Conservation (phyloP, 1,140 invertebrate species). For the Galendromus occidentalis region DNA sequence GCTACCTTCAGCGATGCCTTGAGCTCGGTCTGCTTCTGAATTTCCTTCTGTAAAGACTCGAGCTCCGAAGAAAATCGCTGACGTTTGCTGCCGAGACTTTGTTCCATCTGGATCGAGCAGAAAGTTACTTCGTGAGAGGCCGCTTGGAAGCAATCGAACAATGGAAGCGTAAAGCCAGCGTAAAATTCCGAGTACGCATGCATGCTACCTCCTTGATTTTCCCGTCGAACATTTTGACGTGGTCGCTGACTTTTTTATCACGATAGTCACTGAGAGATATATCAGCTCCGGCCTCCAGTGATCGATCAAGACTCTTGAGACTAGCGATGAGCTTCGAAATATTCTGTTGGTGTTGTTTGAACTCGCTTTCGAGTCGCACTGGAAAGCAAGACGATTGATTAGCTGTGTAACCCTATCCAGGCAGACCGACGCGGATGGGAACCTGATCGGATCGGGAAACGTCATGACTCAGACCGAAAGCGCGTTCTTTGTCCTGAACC, state of each 20-base stretch:
- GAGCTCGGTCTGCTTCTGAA: not conserved
- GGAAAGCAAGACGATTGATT: not conserved
- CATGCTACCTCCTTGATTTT: not conserved
- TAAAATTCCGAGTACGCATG: not conserved
- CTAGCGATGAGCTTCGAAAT: not conserved
- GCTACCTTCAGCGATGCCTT: slow-evolving; percentile 1
- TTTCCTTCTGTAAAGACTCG: not conserved
- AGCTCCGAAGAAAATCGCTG: not conserved
- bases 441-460: not conserved
- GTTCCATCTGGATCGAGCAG: not conserved
- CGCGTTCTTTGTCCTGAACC: not conserved
- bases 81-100: not conserved
- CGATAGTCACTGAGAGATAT: not conserved
- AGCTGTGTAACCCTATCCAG: too few relatives aligned
- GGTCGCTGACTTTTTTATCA: not conserved
- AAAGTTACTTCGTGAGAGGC: not conserved
- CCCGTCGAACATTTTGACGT: not conserved
- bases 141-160: not conserved
- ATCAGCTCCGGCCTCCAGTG: not conserved
- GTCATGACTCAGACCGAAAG: not conserved
- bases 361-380: not conserved
- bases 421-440: too few relatives aligned
- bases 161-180: not conserved
- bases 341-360: not conserved
- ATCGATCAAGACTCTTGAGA: not conserved